Evolutionary conservation across 1,140 invertebrate species (phyloP).

Genomic region (Drosophila funebris): DNA sequence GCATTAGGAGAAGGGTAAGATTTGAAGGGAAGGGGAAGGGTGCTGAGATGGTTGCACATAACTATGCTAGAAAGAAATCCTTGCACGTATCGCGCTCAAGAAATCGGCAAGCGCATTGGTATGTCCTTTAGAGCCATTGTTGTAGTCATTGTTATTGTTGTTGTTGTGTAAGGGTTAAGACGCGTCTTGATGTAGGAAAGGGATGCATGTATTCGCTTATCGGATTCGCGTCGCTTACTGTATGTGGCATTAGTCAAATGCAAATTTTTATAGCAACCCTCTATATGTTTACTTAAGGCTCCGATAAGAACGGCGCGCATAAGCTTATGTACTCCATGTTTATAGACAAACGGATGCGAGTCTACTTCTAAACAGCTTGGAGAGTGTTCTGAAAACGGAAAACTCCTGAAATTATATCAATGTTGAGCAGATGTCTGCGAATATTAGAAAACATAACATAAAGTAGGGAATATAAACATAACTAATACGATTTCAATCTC

Average conservation of each 20-base stretch:
- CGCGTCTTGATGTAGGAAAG: constrained; percentile 2
- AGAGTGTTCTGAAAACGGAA: not conserved
- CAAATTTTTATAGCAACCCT: constrained; percentile 73
- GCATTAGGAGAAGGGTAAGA: not conserved
- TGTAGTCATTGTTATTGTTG: constrained; percentile 21
- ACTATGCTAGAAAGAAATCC: constrained; percentile 58
- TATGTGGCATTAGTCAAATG: constrained; percentile 74
- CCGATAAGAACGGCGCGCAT: constrained; percentile 68
- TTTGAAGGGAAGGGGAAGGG: too few relatives aligned
- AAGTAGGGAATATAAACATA: too few relatives aligned
- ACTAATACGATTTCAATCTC: too few relatives aligned
- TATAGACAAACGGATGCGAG: constrained; percentile 61
- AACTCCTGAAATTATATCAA: not conserved
- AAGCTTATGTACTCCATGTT: constrained; percentile 58
- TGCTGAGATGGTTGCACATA: constrained; percentile 7
- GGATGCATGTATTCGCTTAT: constrained; percentile 40
- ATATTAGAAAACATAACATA: too few relatives aligned
- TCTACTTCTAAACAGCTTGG: not conserved
- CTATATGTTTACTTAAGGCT: constrained; percentile 61
- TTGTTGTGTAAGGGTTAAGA: constrained; percentile 56
- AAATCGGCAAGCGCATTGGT: constrained; percentile 76
- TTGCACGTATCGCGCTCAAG: constrained; percentile 74
- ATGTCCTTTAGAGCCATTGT: constrained; percentile 47
- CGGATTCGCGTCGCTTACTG: constrained; percentile 29
- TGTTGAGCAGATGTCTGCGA: not conserved